phyloP scores from a whole-genome alignment of 2,797 vertebrate genomes.

The Corythornis leucogaster region DNA sequence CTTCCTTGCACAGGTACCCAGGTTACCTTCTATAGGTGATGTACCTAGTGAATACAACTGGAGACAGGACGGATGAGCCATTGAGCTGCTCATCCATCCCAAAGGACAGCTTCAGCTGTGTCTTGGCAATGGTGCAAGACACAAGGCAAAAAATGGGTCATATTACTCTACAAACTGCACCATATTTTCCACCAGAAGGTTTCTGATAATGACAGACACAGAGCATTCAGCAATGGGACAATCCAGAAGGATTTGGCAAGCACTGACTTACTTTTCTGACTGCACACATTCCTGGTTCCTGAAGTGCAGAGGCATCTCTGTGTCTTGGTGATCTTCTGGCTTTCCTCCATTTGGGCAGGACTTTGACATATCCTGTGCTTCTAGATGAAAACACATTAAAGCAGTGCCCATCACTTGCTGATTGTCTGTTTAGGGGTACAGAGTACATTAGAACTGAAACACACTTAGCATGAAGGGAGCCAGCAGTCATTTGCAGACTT shows the following conservation, averaged over 20 bases:
- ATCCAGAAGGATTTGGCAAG: background rate
- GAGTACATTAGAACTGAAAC: background rate
- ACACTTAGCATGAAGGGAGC: background rate
- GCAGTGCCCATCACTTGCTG: background rate
- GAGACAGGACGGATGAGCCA: background rate
- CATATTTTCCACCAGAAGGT: background rate
- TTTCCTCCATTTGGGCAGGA: background rate
- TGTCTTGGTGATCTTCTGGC: background rate
- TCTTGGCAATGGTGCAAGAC: background rate
- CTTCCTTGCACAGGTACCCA: background rate
- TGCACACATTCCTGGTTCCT: background rate
- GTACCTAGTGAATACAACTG: background rate
- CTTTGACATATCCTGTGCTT: too few relatives aligned
- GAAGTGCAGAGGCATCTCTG: background rate
- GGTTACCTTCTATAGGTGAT: background rate
- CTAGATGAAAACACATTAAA: background rate
- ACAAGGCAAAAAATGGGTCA: background rate
- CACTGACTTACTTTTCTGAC: background rate
- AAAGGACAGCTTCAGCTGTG: background rate
- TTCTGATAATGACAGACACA: background rate
- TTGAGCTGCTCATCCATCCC: background rate
- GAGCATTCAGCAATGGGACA: background rate
- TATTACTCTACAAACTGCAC: background rate
- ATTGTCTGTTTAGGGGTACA: background rate
- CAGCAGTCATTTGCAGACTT: background rate